A percentile compares a stretch with the other conserved stretches of the same genome.
These are phyloP conservation scores for Chrysolina americana DNA, from an alignment of 2,888 invertebrate genomes.

Conservation along the genomic window DNA sequence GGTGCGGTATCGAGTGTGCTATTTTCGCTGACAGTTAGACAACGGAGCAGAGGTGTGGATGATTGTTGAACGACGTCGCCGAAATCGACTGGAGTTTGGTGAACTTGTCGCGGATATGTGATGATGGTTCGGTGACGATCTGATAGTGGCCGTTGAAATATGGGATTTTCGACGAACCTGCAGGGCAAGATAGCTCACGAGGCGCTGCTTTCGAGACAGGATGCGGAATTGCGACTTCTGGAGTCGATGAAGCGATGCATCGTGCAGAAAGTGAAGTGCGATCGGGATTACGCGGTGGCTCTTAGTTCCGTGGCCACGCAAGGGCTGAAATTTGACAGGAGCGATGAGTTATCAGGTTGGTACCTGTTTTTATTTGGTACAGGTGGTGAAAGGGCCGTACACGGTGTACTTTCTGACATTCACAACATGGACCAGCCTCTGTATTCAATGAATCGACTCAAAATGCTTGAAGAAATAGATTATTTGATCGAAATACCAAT, in stretches of 20 bases:
- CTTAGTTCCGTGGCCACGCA: conserved; percentile 86
- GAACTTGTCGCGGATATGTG: conserved; percentile 35
- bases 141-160: conserved; percentile 63
- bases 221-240: conserved; percentile 92
- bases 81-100: conserved; percentile 27
- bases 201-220: conserved; percentile 90
- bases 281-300: conserved; percentile 91
- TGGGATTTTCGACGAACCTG: conserved; percentile 90
- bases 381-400: too few relatives aligned
- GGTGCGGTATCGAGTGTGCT: conserved; percentile 23
- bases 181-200: conserved; percentile 93
- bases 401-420: too few relatives aligned
- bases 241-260: conserved; percentile 93
- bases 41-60: conserved; percentile 6
- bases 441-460: too few relatives aligned
- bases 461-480: too few relatives aligned
- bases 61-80: not conserved
- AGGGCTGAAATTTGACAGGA: conserved; percentile 87
- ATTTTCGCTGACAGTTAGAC: conserved; percentile 17
- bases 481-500: too few relatives aligned
- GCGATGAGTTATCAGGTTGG: conserved; percentile 76
- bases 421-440: too few relatives aligned
- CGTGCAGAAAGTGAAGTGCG: conserved; percentile 89
- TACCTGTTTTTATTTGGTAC: too few relatives aligned
- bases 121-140: not conserved